Evolutionary conservation across 1,140 invertebrate species (phyloP), one percentile per base, ranked within the genome.

Genomic region (Odontomachus brunneus): DNA sequence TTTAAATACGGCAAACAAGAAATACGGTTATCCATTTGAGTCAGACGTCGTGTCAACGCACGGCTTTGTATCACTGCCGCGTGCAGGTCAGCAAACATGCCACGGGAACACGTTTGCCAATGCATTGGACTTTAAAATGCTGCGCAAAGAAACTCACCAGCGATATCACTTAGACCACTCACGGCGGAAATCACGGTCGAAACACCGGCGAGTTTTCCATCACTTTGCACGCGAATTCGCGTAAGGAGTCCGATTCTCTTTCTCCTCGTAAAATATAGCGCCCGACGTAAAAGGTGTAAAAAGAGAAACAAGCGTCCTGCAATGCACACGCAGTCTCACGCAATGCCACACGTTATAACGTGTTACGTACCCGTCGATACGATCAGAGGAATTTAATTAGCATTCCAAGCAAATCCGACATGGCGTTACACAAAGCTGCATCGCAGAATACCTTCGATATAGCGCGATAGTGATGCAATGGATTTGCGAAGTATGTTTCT

Each of bases 41-140:
- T 59, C 53, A 72, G 49, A 53, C 12, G 75, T 51, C 19, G 65
- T 69, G 53, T 67, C 55, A 57, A 88, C 24, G 83, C 65, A 83
- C 76, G 74, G 86, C 88, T 91, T 91, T 91, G 84, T 91, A 85
- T 60, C 76, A 83, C 78, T 91, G 91, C 89, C 91, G 85, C 82
- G 33, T 82, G 87, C 91, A 91, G 90, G 72, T 85, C 73, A 55
- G 88, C 78, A 92, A 92, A 92, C 91, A 92, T 91, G 90, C 91
- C 87, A 91, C 67, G 29, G 71, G 84, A 67, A 83, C 78, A 53
- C 66, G 87, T 29, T 76, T 80, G 22, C 69, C 55, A 82, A 74
- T 89, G 87, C 67, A 85, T 90, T 82, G 81, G 81, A 86, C 86
- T 93, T 93, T 93, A 93, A 93, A 93, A 91, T 87, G 88, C 85